These are phyloP conservation scores for Equus przewalskii DNA, from an alignment of 2,113 vertebrate genomes.

Conservation along the genomic window DNA sequence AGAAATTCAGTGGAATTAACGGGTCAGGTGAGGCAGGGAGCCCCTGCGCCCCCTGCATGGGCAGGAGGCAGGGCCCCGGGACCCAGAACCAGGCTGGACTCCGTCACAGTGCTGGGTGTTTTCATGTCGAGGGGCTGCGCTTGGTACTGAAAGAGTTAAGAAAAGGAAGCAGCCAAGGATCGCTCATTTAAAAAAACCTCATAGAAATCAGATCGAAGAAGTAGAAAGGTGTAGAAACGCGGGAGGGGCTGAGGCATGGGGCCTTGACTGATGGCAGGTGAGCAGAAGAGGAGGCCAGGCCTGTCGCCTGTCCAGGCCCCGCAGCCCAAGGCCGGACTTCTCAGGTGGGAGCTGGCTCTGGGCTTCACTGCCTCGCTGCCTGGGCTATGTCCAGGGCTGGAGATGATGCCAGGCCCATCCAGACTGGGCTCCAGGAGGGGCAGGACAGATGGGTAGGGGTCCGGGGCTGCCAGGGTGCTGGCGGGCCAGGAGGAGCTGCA, in stretches of 20 bases:
- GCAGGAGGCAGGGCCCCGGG: constrained; percentile 58
- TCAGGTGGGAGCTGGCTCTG: neutral
- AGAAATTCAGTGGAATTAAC: constrained; percentile 53
- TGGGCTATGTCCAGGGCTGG: neutral
- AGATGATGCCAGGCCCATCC: neutral
- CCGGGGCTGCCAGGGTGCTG: neutral
- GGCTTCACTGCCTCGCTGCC: neutral
- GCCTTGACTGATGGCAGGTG: neutral
- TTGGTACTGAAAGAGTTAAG: constrained; percentile 80
- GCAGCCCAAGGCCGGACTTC: neutral
- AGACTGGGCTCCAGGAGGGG: constrained; percentile 4
- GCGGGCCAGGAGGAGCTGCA: constrained; percentile 63
- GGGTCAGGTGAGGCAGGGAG: constrained; percentile 54
- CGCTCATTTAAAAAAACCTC: constrained; percentile 86
- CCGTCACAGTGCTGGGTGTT: constrained; percentile 89
- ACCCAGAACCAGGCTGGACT: constrained; percentile 83
- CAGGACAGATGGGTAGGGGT: neutral
- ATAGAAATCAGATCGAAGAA: constrained; percentile 85
- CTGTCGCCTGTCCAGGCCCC: neutral
- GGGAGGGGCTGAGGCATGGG: neutral
- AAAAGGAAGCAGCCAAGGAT: constrained; percentile 85
- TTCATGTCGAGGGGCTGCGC: constrained; percentile 84
- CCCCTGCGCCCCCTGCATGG: neutral
- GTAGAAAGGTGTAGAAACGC: constrained; percentile 88
- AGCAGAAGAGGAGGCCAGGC: neutral